Evolutionary conservation across 2,113 vertebrate genomes (phyloP), one percentile per base, ranked within the genome.

Genomic region (Boleophthalmus pectinirostris): DNA sequence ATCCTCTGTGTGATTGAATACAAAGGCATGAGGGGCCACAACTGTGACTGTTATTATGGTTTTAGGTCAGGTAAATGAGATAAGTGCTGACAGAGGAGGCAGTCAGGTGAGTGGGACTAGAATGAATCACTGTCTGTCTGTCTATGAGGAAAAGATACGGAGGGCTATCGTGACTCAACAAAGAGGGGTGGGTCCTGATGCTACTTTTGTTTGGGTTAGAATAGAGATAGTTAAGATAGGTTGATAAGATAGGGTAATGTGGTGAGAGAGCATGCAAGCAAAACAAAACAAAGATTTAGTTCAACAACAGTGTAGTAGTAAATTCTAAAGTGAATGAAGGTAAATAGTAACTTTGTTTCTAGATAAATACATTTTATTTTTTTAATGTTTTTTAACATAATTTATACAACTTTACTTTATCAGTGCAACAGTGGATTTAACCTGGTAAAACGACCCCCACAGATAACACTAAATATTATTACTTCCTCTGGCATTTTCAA

Each of bases 91-190:
- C 54, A 81, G 78, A 71, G 69, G 80, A 73, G 35, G 38, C 78
- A 51, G 78, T 70, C 78, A 85, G 68, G 82, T 85, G 80, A 83
- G 76, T 61, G 12, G 1, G 54, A 5, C 3, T 23, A 46, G 66
- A 11, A 71, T 90, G 85, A 90, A 25, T 88, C 87, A 88, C 70
- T 57, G 81, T 87, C 82, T 85, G 83, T 38, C 81, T 85, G 83
- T 25, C 25, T 25, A 21, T 20, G 25, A 29, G 13, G 75, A 67
- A 46, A 60, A 53, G 25, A 21, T 72, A 69, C 70, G 20, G 43
- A 68, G 20, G 35, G 68, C 2, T 53, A 47, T 10, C 53, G 46
- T 47, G 2, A 58, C 60, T 51, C 49, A 49, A n/a, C 47, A 5
- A 33, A 53, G 0, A 38, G 18, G 0, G 10, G 47, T 15, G 3